Evolutionary conservation across 2,113 vertebrate species (phyloP).

Genomic region (Corvus hawaiiensis): DNA sequence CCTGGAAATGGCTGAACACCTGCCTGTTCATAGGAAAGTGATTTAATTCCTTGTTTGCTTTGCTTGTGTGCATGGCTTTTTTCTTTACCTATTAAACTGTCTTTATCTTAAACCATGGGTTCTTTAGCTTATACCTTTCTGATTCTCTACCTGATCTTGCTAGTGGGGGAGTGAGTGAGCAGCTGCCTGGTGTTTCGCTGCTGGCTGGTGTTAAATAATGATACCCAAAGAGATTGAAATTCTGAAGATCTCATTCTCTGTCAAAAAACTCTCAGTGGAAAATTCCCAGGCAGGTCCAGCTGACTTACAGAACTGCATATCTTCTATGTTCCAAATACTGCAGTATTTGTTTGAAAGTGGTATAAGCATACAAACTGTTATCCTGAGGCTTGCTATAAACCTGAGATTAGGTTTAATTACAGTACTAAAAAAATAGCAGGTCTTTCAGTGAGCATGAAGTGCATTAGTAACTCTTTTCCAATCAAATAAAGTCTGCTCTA

Average conservation of each 20-base stretch:
- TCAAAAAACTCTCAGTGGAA: not conserved
- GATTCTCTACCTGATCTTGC: fast-evolving
- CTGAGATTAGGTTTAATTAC: not conserved
- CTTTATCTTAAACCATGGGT: fast-evolving
- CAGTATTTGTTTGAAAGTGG: not conserved
- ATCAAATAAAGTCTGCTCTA: not conserved
- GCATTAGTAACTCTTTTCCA: not conserved
- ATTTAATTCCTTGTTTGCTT: not conserved
- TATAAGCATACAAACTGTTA: not conserved
- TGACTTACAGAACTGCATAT: not conserved
- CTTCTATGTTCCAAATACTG: not conserved
- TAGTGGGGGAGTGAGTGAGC: not conserved
- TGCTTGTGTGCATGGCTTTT: not conserved
- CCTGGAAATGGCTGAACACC: not conserved
- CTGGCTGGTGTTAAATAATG: not conserved
- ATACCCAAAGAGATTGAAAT: not conserved
- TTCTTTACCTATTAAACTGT: not conserved
- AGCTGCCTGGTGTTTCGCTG: fast-evolving
- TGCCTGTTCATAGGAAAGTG: not conserved
- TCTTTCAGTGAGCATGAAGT: not conserved
- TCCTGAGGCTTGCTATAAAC: not conserved
- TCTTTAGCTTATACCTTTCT: not conserved
- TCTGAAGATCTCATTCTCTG: not conserved
- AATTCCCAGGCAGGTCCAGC: not conserved
- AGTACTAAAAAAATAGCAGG: not conserved